phyloP scores from a whole-genome alignment of 2,113 vertebrate species.

The Myrmophylax atrothorax region DNA sequence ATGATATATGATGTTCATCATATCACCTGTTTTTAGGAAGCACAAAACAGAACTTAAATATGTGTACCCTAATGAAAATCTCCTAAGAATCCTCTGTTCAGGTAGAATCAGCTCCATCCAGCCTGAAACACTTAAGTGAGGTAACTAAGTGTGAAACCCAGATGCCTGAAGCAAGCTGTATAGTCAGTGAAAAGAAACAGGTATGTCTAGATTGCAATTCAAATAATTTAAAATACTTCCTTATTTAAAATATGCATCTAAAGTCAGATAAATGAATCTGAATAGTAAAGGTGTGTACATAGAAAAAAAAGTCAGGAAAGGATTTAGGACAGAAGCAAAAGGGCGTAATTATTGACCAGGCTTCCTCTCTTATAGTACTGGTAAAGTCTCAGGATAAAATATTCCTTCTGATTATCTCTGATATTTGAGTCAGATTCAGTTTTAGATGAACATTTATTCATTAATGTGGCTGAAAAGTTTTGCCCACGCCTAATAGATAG shows the following conservation, averaged over 20 bases:
- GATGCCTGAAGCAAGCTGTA: background rate
- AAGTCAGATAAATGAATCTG: background rate
- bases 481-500: background rate
- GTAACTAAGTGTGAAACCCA: background rate
- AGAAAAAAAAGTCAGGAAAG: background rate
- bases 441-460: background rate
- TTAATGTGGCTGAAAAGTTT: background rate
- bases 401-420: background rate
- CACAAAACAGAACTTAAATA: background rate
- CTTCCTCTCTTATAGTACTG: background rate
- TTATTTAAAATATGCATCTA: background rate
- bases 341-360: rapidly evolving
- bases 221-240: background rate
- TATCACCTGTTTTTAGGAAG: background rate
- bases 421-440: background rate
- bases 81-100: background rate
- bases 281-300: rapidly evolving
- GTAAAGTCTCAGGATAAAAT: background rate
- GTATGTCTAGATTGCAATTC: background rate
- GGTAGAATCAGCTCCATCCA: background rate
- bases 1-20: background rate
- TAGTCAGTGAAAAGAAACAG: background rate
- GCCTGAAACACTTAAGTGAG: background rate
- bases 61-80: background rate
- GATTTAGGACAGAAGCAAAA: background rate